Conservation (phyloP, 2,797 vertebrate species). For the Cynodonichthys magdalenae region DNA sequence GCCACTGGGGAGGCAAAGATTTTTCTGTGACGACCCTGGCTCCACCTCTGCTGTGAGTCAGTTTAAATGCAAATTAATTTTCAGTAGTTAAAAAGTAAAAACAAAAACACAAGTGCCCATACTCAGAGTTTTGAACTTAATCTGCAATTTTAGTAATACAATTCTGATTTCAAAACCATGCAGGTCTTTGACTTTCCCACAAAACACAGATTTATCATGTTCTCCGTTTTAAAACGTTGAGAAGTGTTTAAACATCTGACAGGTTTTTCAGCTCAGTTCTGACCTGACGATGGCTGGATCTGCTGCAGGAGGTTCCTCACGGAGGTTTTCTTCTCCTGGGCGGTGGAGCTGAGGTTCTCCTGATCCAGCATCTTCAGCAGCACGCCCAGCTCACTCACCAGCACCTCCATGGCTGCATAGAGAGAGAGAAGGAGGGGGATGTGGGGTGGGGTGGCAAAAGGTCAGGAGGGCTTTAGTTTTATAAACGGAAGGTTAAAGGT, state of each 20-base stretch:
- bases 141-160: background rate
- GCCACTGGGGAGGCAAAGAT: no score
- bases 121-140: no score
- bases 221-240: no score
- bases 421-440: no score
- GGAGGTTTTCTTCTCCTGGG: conserved; percentile 91
- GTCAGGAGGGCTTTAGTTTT: conserved; percentile 31
- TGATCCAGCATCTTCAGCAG: conserved; percentile 96
- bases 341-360: conserved; percentile 90
- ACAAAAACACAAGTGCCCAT: no score
- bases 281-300: conserved; percentile 88
- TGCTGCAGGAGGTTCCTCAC: conserved; percentile 92
- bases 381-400: conserved; percentile 90
- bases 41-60: no score
- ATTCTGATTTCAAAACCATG: background rate
- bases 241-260: background rate
- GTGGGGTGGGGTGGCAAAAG: conserved; percentile 23
- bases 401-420: conserved; percentile 89
- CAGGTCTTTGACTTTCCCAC: background rate
- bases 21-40: no score
- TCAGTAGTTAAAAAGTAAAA: no score
- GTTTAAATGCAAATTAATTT: no score
- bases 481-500: conserved; percentile 57
- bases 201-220: background rate
- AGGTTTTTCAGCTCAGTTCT: conserved; percentile 6